Percentiles rank a stretch among this genome's conserved stretches.
These are phyloP conservation scores for Xanthorhoe designata DNA, from an alignment of 2,888 invertebrate species.

Conservation along the genomic window DNA sequence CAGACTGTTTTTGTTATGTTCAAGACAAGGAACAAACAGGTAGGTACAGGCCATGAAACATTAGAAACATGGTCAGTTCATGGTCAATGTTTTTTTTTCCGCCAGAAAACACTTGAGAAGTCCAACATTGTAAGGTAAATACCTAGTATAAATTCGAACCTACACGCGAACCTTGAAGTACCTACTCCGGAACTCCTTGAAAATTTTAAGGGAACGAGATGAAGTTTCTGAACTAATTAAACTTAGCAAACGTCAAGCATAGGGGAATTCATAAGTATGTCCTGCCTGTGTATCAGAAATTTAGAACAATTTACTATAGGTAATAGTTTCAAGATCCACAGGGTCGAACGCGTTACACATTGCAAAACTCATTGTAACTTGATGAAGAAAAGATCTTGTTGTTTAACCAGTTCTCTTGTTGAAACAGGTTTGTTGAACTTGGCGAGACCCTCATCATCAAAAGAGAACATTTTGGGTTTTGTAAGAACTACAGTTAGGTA, in stretches of 20 bases:
- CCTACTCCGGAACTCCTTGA: constrained; percentile 3
- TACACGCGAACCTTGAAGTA: constrained; percentile 16
- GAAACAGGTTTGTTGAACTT: too few species aligned
- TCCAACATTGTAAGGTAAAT: background rate
- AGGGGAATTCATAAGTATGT: background rate
- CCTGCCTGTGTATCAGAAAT: background rate
- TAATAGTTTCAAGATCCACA: background rate
- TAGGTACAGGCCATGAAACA: background rate
- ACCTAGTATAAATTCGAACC: constrained; percentile 4
- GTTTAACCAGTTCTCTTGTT: too few species aligned
- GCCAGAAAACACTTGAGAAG: background rate
- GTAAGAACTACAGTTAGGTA: too few species aligned
- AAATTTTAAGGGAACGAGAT: background rate
- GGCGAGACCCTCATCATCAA: too few species aligned
- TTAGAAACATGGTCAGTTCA: too few species aligned
- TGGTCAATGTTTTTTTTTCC: background rate
- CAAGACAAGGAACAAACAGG: too few species aligned
- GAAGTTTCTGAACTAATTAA: constrained; percentile 1
- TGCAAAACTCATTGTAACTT: background rate
- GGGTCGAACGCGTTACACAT: background rate
- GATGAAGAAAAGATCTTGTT: background rate
- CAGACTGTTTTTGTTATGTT: too few species aligned
- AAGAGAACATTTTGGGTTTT: too few species aligned
- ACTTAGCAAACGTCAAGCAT: background rate
- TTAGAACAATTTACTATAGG: background rate